Evolutionary conservation across 1,140 invertebrate species (phyloP).

Genomic region (Lethrus apterus): DNA sequence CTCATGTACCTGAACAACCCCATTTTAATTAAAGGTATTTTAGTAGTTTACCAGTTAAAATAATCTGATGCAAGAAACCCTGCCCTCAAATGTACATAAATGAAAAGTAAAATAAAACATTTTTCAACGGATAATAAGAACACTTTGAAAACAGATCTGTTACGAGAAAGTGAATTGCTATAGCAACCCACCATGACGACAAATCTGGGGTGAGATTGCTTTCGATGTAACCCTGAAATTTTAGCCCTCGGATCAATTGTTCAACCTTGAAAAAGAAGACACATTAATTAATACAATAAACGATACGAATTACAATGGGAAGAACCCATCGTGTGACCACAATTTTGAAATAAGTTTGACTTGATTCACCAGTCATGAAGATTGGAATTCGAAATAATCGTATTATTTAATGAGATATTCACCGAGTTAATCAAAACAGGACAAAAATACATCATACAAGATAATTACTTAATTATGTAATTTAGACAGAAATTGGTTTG

Average conservation of each 20-base stretch:
- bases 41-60: not conserved
- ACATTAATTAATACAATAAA: not conserved
- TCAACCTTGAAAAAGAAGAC: slow-evolving; percentile 4
- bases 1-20: slow-evolving; percentile 14
- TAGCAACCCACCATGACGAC: slow-evolving; percentile 35
- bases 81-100: not conserved
- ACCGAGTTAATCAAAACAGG: no score
- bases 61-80: slow-evolving; percentile 4
- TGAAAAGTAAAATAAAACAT: no score
- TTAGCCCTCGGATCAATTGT: slow-evolving; percentile 3
- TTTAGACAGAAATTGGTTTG: no score
- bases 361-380: no score
- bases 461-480: no score
- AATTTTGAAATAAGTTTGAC: not conserved
- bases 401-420: no score
- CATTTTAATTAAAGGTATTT: slow-evolving; percentile 6
- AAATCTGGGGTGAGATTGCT: slow-evolving; percentile 23
- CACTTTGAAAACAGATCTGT: slow-evolving; percentile 1
- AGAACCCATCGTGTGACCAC: not conserved
- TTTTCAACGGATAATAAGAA: slow-evolving; percentile 5
- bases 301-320: not conserved
- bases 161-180: slow-evolving; percentile 27
- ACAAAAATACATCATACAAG: no score
- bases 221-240: not conserved
- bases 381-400: no score